Conservation (phyloP, 2,113 vertebrate genomes). For the Channa maculata region DNA sequence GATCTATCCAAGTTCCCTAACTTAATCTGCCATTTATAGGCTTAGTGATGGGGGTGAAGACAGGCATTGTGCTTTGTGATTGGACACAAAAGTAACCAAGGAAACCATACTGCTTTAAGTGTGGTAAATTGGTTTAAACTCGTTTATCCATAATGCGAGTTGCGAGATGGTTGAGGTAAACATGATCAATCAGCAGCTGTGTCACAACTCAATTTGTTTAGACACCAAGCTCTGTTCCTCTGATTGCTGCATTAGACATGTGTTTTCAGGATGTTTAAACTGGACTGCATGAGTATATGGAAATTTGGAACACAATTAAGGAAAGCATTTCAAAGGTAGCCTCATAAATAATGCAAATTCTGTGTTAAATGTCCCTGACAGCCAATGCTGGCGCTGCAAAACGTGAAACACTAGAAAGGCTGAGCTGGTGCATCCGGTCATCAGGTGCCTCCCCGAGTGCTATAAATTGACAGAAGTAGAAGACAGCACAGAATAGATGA, state of each 20-base stretch:
- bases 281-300: constrained; percentile 48
- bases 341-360: constrained; percentile 86
- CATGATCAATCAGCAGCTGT: constrained; percentile 75
- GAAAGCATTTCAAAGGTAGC: constrained; percentile 76
- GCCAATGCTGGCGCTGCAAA: constrained; percentile 80
- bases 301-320: constrained; percentile 81
- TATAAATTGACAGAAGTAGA: constrained; percentile 79
- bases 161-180: constrained; percentile 72
- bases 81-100: constrained; percentile 81
- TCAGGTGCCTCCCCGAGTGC: constrained; percentile 79
- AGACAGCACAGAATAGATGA: constrained; percentile 74
- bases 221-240: constrained; percentile 30
- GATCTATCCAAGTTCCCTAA: constrained; percentile 79
- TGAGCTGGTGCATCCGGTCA: constrained; percentile 80
- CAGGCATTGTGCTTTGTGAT: constrained; percentile 61
- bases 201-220: constrained; percentile 64
- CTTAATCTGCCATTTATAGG: constrained; percentile 81
- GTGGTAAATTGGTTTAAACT: constrained; percentile 79
- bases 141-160: constrained; percentile 73
- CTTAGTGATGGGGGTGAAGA: constrained; percentile 59
- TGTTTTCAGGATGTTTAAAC: constrained; percentile 50
- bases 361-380: constrained; percentile 80
- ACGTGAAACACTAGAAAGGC: constrained; percentile 71
- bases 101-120: constrained; percentile 77
- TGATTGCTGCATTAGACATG: constrained; percentile 23